A percentile compares a stretch with the other conserved stretches of the same genome.
Evolutionary conservation across 1,140 invertebrate genomes (phyloP).

Genomic region (Atopsyche davidsoni): DNA sequence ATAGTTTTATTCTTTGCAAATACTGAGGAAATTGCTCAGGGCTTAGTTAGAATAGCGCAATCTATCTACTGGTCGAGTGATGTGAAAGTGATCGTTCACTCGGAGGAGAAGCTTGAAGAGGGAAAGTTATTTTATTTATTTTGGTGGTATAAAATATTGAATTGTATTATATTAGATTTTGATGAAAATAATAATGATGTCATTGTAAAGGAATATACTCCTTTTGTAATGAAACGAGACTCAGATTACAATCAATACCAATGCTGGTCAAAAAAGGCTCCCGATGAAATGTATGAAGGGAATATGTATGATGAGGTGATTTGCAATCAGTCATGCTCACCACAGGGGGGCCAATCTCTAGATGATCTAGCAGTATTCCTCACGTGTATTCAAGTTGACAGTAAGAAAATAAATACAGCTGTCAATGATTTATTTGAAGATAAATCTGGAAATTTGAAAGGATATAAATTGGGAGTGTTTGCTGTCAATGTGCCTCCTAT

Average conservation of each 20-base stretch:
- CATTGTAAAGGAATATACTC: conserved; percentile 4
- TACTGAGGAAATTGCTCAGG: conserved; percentile 2
- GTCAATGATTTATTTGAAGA: conserved; percentile 2
- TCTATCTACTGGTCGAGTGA: conserved; percentile 7
- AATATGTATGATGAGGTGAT: conserved; percentile 1
- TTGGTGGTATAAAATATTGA: conserved; percentile 11
- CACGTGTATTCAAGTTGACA: conserved; percentile 9
- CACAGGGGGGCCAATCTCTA: not conserved
- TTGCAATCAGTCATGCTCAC: conserved; percentile 1
- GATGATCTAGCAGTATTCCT: not conserved
- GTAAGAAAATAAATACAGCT: not conserved
- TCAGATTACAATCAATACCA: conserved; percentile 4
- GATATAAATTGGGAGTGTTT: conserved; percentile 10
- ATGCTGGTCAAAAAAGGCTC: conserved; percentile 8
- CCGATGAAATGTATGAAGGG: conserved; percentile 8
- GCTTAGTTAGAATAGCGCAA: conserved; percentile 1
- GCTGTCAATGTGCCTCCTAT: conserved; percentile 4
- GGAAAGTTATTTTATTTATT: conserved; percentile 7
- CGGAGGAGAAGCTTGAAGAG: not conserved
- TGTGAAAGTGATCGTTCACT: conserved; percentile 6
- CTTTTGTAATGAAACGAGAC: not conserved
- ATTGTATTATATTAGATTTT: not conserved
- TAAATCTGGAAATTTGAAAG: conserved; percentile 16
- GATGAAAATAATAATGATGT: not conserved
- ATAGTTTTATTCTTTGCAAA: conserved; percentile 5